A percentile compares a stretch with the other conserved stretches of the same genome.
Conservation (phyloP, 2,797 vertebrate genomes). For the Schizopygopsis pylzovi region DNA sequence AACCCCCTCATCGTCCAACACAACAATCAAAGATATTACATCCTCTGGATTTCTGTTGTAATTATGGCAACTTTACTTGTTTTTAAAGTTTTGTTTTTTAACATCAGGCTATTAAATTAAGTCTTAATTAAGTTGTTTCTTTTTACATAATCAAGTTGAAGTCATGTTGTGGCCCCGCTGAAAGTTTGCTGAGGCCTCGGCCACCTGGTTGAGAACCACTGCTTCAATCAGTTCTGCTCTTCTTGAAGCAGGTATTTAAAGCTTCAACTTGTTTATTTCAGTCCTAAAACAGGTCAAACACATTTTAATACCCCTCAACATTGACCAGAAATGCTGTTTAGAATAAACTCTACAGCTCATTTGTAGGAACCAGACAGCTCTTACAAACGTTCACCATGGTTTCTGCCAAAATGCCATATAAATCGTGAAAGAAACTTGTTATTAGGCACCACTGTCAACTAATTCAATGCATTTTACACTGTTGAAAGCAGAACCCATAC, state of each 20-base stretch:
- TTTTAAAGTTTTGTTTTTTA: neutral
- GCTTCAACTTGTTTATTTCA: neutral
- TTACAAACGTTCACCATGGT: neutral
- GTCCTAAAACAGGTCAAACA: neutral
- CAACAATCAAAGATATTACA: neutral
- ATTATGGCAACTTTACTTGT: neutral
- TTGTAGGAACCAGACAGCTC: neutral
- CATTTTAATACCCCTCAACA: neutral
- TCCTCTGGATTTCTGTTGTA: neutral
- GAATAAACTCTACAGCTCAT: constrained; percentile 6
- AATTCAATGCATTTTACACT: neutral
- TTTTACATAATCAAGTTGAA: neutral
- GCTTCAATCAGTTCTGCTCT: neutral
- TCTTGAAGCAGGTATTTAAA: neutral
- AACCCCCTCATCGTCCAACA: neutral
- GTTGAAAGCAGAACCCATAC: neutral
- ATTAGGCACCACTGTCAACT: neutral
- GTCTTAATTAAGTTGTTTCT: neutral
- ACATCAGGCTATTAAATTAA: neutral
- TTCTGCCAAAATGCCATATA: neutral
- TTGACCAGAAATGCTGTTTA: neutral
- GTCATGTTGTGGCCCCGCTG: neutral
- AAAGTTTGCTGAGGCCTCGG: neutral
- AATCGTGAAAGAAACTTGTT: neutral
- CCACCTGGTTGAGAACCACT: neutral